These are phyloP conservation scores for Oscarella lobularis DNA, from an alignment of 37 sponge, comb jelly and placozoan species.

Conservation along the genomic window DNA sequence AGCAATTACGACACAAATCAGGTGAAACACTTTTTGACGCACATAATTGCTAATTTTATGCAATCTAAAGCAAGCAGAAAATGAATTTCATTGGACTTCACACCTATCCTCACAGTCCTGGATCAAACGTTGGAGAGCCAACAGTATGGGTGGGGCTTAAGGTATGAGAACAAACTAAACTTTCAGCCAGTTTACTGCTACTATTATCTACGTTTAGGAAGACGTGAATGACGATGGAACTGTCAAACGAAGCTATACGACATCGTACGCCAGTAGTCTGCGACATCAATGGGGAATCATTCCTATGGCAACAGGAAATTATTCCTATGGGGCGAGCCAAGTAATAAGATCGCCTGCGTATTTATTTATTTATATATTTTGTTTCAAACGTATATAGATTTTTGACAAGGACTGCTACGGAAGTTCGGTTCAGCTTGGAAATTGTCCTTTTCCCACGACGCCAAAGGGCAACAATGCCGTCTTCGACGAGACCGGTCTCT, in stretches of 20 bases:
- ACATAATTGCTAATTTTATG: too few species aligned
- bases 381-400: too few species aligned
- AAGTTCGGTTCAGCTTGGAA: conserved; percentile 8
- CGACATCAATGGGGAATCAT: conserved; percentile 3
- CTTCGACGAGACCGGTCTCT: neutral
- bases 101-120: conserved; percentile 3
- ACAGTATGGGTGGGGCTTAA: conserved; percentile 7
- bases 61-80: conserved; percentile 6
- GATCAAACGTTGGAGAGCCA: conserved; percentile 1
- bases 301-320: neutral
- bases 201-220: neutral
- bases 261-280: neutral
- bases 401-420: conserved; percentile 4
- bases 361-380: too few species aligned
- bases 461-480: neutral
- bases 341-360: too few species aligned
- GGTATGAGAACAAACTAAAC: too few species aligned
- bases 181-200: too few species aligned
- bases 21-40: too few species aligned
- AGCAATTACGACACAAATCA: neutral
- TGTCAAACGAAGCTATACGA: neutral
- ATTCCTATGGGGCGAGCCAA: neutral
- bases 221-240: conserved; percentile 7
- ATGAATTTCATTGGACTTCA: conserved; percentile 9
- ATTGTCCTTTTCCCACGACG: neutral